These are phyloP conservation scores for Fukomys damarensis DNA, from an alignment of 2,113 vertebrate species.

Conservation along the genomic window DNA sequence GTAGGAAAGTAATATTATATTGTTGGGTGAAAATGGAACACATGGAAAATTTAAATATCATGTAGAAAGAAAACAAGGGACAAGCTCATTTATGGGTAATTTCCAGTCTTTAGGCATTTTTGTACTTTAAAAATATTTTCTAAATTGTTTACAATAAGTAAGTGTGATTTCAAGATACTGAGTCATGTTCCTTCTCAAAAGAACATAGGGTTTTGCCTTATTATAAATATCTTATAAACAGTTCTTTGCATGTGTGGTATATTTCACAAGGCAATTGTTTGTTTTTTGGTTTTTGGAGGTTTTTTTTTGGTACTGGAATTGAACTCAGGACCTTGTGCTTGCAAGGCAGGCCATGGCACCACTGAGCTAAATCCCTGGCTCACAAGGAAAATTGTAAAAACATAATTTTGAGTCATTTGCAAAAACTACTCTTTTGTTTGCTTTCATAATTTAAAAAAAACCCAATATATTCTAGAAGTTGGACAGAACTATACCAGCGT, in stretches of 20 bases:
- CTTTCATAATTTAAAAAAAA: background rate
- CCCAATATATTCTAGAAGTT: background rate
- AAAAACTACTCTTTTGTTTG: background rate
- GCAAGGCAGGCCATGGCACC: no score
- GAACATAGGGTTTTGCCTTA: background rate
- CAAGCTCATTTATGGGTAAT: background rate
- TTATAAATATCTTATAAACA: background rate
- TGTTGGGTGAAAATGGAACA: background rate
- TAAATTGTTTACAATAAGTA: conserved; percentile 26
- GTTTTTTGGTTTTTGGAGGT: no score
- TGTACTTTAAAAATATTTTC: conserved; percentile 37
- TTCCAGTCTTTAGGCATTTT: conserved; percentile 12
- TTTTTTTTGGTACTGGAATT: no score
- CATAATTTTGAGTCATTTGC: background rate
- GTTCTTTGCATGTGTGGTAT: background rate
- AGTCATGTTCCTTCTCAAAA: conserved; percentile 28
- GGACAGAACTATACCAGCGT: background rate
- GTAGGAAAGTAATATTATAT: background rate
- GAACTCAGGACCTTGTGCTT: no score
- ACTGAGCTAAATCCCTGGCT: no score
- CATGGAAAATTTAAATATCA: background rate
- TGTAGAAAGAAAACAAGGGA: background rate
- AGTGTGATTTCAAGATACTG: background rate
- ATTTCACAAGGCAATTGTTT: conserved; percentile 14
- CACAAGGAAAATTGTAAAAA: no score